Evolutionary conservation across 1,140 invertebrate genomes (phyloP), one percentile per base, ranked within the genome.

Genomic region (Drosophila repletoides): DNA sequence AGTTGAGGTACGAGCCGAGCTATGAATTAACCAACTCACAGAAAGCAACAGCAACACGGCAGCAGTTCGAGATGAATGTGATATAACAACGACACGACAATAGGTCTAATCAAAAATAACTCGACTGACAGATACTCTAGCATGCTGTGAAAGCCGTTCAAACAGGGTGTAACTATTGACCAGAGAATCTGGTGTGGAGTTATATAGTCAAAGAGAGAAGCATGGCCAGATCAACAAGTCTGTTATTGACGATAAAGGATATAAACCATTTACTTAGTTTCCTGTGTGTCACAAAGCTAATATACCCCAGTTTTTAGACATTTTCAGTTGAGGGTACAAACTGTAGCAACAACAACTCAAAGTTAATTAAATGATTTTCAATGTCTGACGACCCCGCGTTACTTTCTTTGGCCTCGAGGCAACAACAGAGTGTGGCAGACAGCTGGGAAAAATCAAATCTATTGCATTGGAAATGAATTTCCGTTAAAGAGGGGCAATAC

Each of bases 341-440:
- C 12, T 41, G 9, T 24, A 53, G 24, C 14, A 38, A 19, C 40
- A 49, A 22, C 43, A 41, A n/a, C 46, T 46, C 63, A 56, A 61
- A 83, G 77, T 81, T 83, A 81, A 81, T 81, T 81, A 81, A 81
- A 81, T 81, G 77, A 83, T 83, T 76, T 76, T 61, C 69, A 84
- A 84, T 84, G 72, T 56, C 49, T 72, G 41, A 40, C 68, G 58
- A 73, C 53, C 75, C 48, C 64, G 64, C 56, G 34, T 34, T 61
- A 83, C 73, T 83, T 83, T 83, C 73, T 61, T 74, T 77, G 59
- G 61, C 53, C 72, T 45, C 59, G 49, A 26, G 60, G 24, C 49
- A 48, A 29, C 15, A 19, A 24, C 28, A 31, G 21, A 45, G 38
- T 31, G 55, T 19, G 45, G 21, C 5, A 48, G n/a, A n/a, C n/a